Evolutionary conservation across 2,113 vertebrate species (phyloP).

Genomic region (Phaethon lepturus): DNA sequence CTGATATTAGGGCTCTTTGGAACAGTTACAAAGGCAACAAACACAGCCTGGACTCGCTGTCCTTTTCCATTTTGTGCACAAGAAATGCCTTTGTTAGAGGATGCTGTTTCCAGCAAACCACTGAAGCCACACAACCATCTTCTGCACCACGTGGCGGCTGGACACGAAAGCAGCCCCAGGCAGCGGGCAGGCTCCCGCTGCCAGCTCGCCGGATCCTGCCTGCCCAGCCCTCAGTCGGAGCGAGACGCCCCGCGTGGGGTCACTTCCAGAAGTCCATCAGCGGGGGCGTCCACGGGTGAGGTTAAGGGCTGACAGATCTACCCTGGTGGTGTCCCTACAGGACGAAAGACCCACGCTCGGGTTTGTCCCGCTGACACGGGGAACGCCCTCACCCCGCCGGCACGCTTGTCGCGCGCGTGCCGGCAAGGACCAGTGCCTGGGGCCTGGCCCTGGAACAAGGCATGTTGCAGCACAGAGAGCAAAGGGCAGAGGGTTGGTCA

Average conservation of each 20-base stretch:
- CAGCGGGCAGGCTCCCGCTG: neutral
- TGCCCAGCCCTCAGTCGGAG: neutral
- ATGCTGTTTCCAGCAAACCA: neutral
- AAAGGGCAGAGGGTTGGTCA: neutral
- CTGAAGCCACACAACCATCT: neutral
- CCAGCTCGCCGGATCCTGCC: neutral
- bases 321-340: neutral
- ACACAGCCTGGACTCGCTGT: neutral
- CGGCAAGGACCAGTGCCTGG: accelerated
- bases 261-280: neutral
- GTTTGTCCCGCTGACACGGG: accelerated
- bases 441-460: neutral
- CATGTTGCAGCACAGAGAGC: neutral
- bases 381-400: neutral
- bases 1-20: neutral
- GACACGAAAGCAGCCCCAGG: neutral
- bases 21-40: neutral
- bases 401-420: accelerated
- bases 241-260: accelerated
- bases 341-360: neutral
- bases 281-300: neutral
- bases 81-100: neutral
- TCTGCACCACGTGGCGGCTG: neutral
- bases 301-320: neutral
- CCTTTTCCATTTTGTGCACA: neutral